Percentiles rank a stretch among this genome's conserved stretches.
Conservation (phyloP, 1,140 invertebrate species). For the Drosophila athabasca region DNA sequence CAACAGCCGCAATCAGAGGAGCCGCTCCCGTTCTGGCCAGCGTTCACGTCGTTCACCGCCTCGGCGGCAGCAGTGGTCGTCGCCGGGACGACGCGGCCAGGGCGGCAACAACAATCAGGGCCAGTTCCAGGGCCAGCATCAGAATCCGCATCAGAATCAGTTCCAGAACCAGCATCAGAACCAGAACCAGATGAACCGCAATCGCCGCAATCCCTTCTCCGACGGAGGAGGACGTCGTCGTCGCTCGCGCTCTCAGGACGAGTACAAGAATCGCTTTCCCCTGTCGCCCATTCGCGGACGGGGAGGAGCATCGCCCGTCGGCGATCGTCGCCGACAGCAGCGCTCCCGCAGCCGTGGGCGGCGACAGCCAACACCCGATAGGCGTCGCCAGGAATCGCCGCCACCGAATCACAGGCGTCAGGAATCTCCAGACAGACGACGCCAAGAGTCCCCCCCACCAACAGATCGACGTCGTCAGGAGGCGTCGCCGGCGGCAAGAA, state of each 20-base stretch:
- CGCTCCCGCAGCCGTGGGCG: conserved; percentile 63
- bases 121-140: neutral
- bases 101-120: conserved; percentile 26
- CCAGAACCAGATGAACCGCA: conserved; percentile 50
- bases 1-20: conserved; percentile 16
- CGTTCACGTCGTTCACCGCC: conserved; percentile 56
- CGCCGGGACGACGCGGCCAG: conserved; percentile 36
- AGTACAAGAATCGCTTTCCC: conserved; percentile 72
- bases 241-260: conserved; percentile 67
- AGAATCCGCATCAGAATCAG: conserved; percentile 17
- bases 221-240: conserved; percentile 69
- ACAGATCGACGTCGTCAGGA: conserved; percentile 18
- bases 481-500: conserved; percentile 13
- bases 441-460: conserved; percentile 38
- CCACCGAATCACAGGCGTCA: conserved; percentile 27
- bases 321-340: conserved; percentile 53
- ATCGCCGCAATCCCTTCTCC: conserved; percentile 69
- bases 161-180: conserved; percentile 1
- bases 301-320: conserved; percentile 38
- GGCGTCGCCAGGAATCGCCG: conserved; percentile 26
- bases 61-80: conserved; percentile 55
- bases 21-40: conserved; percentile 46
- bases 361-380: conserved; percentile 48
- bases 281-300: conserved; percentile 63
- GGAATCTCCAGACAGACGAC: conserved; percentile 14